These are phyloP conservation scores for Cyclargus thomasi DNA, from an alignment of 1,140 invertebrate species.

Conservation along the genomic window DNA sequence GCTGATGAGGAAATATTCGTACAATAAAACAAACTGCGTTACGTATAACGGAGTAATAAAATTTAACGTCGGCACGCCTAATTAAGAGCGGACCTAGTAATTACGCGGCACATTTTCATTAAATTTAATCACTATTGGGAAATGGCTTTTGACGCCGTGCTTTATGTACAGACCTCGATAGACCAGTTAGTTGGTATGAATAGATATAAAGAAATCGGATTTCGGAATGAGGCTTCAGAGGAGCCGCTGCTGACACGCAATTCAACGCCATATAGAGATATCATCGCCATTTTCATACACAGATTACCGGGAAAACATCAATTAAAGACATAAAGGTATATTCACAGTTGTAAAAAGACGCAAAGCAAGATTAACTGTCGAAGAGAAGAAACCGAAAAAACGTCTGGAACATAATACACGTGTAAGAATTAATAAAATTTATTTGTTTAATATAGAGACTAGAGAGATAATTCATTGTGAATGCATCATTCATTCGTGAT, in stretches of 20 bases:
- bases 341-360: no score
- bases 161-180: neutral
- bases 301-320: no score
- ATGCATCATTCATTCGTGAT: neutral
- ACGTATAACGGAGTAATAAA: neutral
- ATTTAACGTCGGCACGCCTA: neutral
- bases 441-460: neutral
- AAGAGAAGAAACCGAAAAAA: no score
- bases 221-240: neutral
- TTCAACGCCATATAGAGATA: no score
- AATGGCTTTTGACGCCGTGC: neutral
- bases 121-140: neutral
- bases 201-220: neutral
- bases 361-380: no score
- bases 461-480: neutral
- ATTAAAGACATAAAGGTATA: no score
- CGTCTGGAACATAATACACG: no score
- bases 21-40: neutral
- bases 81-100: neutral
- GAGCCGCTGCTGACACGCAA: no score
- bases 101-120: neutral
- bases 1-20: neutral
- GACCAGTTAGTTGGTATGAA: neutral
- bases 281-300: no score
- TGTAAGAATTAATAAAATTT: neutral